Percentiles rank a stretch among this genome's conserved stretches.
Conservation (phyloP, 2,113 vertebrate genomes). For the Indicator indicator region DNA sequence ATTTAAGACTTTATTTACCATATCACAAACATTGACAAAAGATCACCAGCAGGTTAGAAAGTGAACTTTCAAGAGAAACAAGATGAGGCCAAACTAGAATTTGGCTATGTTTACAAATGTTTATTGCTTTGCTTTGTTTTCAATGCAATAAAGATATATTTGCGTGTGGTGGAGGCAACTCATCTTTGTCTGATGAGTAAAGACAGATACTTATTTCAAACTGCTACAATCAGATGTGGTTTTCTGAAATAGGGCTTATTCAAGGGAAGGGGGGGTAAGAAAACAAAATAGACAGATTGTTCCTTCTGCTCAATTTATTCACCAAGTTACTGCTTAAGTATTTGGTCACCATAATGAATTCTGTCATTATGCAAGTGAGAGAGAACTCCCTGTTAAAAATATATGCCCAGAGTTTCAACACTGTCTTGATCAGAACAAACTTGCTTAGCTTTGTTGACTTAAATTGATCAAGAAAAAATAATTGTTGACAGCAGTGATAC, state of each 20-base stretch:
- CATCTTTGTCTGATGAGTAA: neutral
- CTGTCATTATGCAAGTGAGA: neutral
- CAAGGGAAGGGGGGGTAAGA: too few relatives aligned
- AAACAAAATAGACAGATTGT: too few relatives aligned
- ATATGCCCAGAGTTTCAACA: fast-evolving
- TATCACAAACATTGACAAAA: neutral
- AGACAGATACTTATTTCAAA: neutral
- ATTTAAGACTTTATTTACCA: neutral
- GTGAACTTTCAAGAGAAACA: neutral
- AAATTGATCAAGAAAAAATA: neutral
- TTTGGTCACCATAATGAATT: neutral
- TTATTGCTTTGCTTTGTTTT: neutral
- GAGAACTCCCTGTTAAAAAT: neutral
- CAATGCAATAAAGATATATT: neutral
- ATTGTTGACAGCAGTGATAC: neutral
- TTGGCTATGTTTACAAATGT: neutral
- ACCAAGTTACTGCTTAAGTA: neutral
- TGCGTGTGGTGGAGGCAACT: neutral
- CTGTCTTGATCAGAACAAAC: neutral
- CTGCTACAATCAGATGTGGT: neutral
- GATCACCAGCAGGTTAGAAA: neutral
- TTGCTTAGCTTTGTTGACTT: neutral
- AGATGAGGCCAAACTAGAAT: neutral
- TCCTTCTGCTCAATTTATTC: neutral
- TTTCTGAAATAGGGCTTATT: neutral